Conservation (phyloP, 2,113 vertebrate genomes). For the Todiramphus chloris region DNA sequence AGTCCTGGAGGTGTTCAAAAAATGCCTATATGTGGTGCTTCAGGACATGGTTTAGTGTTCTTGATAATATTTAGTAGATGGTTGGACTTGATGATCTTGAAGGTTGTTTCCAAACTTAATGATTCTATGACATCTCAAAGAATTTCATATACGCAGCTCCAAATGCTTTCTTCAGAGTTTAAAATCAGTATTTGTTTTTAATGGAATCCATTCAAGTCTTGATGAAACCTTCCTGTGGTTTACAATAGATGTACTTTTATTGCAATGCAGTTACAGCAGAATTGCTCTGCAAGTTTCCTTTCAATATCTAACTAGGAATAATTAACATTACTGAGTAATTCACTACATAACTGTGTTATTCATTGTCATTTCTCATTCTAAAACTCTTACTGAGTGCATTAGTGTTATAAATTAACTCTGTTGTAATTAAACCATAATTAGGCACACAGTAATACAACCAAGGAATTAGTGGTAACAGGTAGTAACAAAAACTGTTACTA, state of each 20-base stretch:
- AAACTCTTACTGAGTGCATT: not conserved
- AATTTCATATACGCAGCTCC: not conserved
- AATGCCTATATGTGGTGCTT: too few relatives aligned
- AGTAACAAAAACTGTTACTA: not conserved
- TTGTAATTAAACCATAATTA: conserved; percentile 11
- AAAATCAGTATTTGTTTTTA: not conserved
- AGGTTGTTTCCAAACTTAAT: too few relatives aligned
- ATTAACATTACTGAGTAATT: conserved; percentile 14
- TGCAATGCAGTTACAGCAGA: not conserved
- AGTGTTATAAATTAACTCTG: conserved; percentile 4
- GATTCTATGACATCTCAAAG: not conserved
- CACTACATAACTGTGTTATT: not conserved
- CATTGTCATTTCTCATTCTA: not conserved
- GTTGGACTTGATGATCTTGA: too few relatives aligned
- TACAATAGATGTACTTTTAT: not conserved
- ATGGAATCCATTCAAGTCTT: not conserved
- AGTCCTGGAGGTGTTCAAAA: too few relatives aligned
- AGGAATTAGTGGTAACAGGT: not conserved
- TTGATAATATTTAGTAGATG: too few relatives aligned
- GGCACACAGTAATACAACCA: not conserved
- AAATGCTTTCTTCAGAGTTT: not conserved
- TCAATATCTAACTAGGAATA: conserved; percentile 2
- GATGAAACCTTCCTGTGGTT: not conserved
- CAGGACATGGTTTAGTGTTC: too few relatives aligned
- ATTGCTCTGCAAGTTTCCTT: not conserved